Evolutionary conservation across 2,113 vertebrate species (phyloP).

Genomic region (Alaudala cheleensis): DNA sequence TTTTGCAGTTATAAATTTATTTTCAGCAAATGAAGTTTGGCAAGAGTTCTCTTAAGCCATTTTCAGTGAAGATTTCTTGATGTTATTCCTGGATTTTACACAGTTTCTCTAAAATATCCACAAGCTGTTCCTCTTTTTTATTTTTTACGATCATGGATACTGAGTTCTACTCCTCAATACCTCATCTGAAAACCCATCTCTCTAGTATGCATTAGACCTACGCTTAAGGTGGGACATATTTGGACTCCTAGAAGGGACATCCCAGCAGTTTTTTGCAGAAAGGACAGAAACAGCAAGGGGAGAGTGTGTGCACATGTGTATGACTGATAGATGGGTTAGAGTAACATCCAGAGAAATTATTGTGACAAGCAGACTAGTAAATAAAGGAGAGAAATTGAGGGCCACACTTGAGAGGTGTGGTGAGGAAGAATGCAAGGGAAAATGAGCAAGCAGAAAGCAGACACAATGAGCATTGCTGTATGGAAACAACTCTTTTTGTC

Average conservation of each 20-base stretch:
- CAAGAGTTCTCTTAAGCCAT: not conserved
- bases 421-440: not conserved
- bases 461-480: not conserved
- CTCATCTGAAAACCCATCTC: not conserved
- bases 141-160: not conserved
- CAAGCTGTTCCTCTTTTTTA: not conserved
- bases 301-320: rapidly evolving
- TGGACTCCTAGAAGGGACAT: not conserved
- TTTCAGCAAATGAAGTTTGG: not conserved
- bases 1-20: not conserved
- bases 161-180: not conserved
- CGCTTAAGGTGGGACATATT: not conserved
- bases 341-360: not conserved
- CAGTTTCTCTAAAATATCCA: not conserved
- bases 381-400: not conserved
- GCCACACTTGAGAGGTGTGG: not conserved
- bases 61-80: not conserved
- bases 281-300: not conserved
- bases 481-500: not conserved
- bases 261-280: not conserved
- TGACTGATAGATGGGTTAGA: not conserved
- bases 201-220: not conserved
- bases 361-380: not conserved
- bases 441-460: not conserved
- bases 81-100: not conserved